phyloP scores from a whole-genome alignment of 2,797 vertebrate species.

The Muraenolepis orangiensis region DNA sequence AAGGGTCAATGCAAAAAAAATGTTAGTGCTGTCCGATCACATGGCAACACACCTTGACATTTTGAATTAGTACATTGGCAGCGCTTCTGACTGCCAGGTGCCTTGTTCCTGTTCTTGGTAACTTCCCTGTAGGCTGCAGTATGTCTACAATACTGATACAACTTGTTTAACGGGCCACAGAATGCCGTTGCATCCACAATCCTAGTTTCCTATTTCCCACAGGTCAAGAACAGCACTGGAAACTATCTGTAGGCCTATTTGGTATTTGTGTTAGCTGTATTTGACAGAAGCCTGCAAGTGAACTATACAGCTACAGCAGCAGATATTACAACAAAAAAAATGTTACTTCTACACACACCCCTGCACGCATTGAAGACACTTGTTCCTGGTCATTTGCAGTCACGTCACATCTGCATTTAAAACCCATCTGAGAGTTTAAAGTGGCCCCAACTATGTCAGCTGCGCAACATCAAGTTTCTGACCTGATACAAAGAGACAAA shows the following conservation, averaged over 20 bases:
- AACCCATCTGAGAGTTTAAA: not conserved
- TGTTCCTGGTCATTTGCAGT: slow-evolving; percentile 42
- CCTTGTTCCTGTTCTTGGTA: not conserved
- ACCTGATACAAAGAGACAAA: slow-evolving; percentile 24
- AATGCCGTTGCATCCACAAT: too few species aligned
- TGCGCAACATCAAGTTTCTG: slow-evolving; percentile 27
- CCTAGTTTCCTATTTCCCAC: not conserved
- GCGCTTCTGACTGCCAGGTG: not conserved
- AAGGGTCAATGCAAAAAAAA: slow-evolving; percentile 65
- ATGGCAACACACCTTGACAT: slow-evolving; percentile 31
- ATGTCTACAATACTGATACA: not conserved
- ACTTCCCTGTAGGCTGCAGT: not conserved
- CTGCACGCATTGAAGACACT: slow-evolving; percentile 34
- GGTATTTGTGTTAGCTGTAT: not conserved
- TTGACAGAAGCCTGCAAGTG: too few species aligned
- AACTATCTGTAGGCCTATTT: not conserved
- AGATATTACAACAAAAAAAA: too few species aligned
- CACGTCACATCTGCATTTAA: slow-evolving; percentile 9
- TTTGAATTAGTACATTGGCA: not conserved
- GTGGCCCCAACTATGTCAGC: slow-evolving; percentile 1
- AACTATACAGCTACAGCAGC: too few species aligned
- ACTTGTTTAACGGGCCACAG: too few species aligned
- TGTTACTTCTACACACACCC: not conserved
- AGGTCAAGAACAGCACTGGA: not conserved
- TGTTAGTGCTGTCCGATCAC: slow-evolving; percentile 51